phyloP scores from a whole-genome alignment of 2,113 vertebrate species.

The Illadopsis cleaveri region DNA sequence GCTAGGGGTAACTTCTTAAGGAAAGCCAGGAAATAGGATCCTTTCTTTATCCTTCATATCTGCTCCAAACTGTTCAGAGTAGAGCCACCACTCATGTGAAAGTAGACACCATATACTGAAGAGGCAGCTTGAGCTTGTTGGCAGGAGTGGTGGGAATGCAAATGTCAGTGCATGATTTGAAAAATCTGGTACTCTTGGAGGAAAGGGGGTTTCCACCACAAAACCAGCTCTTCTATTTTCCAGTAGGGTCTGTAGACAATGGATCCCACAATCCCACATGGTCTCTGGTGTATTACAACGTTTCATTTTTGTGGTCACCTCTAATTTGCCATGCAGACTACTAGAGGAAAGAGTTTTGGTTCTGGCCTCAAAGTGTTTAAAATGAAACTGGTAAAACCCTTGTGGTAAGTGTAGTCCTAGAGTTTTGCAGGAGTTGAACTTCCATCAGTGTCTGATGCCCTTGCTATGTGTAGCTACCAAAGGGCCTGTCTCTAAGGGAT shows the following conservation, averaged over 20 bases:
- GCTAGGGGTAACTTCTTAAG: not conserved
- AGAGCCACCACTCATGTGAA: not conserved
- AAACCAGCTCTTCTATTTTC: slow-evolving; percentile 26
- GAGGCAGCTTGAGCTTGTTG: not conserved
- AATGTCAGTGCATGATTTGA: not conserved
- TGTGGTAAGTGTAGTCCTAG: not conserved
- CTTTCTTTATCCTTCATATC: not conserved
- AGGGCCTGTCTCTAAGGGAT: not conserved
- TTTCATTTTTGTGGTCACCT: slow-evolving; percentile 3
- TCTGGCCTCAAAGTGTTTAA: not conserved
- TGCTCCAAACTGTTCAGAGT: not conserved
- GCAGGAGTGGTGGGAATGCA: not conserved
- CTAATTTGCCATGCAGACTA: not conserved
- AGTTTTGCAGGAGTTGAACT: not conserved
- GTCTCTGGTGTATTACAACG: not conserved
- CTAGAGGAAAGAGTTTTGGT: not conserved
- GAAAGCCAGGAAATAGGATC: not conserved
- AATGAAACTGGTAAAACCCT: not conserved
- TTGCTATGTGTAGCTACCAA: not conserved
- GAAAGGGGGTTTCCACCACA: not conserved
- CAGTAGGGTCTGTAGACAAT: not conserved
- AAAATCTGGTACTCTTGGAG: not conserved
- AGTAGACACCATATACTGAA: not conserved
- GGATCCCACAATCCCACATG: not conserved
- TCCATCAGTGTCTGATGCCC: not conserved